Conservation (phyloP, 2,797 vertebrate genomes). For the Acridotheres tristis region DNA sequence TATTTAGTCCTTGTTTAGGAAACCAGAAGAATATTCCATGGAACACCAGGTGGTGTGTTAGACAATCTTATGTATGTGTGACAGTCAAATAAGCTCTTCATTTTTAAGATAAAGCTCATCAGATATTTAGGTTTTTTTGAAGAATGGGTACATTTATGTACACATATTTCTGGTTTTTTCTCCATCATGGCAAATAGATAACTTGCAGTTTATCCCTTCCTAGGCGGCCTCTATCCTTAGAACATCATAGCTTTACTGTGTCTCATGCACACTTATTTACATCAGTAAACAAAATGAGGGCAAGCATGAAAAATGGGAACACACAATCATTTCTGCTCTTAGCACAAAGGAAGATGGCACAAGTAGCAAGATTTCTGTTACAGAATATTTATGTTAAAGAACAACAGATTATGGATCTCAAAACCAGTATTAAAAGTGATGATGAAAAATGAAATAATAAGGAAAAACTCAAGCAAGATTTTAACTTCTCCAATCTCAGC, state of each 20-base stretch:
- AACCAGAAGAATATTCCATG: background rate
- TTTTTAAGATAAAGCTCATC: background rate
- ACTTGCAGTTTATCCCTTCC: background rate
- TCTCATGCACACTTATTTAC: background rate
- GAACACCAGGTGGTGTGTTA: background rate
- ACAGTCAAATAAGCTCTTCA: background rate
- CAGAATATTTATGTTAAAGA: background rate
- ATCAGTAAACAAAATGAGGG: background rate
- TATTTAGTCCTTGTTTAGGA: background rate
- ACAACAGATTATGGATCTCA: background rate
- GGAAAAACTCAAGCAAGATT: background rate
- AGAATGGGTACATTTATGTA: background rate
- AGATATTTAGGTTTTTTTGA: background rate
- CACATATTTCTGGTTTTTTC: background rate
- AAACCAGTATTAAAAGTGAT: background rate
- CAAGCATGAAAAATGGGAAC: background rate
- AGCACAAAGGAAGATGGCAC: background rate
- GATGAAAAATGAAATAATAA: background rate
- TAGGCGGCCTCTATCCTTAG: background rate
- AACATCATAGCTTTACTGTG: background rate
- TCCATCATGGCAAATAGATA: background rate
- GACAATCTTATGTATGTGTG: background rate
- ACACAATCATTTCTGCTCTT: background rate
- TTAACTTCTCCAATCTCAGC: background rate
- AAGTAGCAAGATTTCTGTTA: background rate